Percentiles rank a stretch among this genome's conserved stretches.
Conservation (phyloP, 2,113 vertebrate genomes). For the Clarias gariepinus region DNA sequence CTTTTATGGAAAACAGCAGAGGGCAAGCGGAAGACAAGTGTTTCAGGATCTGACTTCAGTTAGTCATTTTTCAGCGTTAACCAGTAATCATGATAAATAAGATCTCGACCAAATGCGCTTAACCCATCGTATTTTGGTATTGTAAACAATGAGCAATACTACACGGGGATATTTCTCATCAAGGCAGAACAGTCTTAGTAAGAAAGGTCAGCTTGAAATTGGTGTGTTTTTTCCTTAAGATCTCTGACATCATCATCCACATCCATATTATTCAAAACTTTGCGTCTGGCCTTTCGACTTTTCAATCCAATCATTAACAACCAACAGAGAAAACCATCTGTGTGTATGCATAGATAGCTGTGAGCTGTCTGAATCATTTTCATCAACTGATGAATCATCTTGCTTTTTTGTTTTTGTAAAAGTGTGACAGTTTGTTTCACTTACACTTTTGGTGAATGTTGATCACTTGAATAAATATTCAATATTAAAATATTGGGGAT, state of each 20-base stretch:
- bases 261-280: background rate
- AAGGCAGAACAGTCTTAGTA: background rate
- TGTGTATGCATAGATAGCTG: background rate
- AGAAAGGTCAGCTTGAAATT: background rate
- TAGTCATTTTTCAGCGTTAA: slow-evolving; percentile 7
- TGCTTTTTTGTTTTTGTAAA: background rate
- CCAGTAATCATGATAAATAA: slow-evolving; percentile 40
- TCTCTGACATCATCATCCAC: background rate
- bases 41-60: slow-evolving; percentile 17
- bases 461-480: no score
- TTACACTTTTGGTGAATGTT: background rate
- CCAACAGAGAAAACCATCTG: background rate
- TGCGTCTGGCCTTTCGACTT: no score
- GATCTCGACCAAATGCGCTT: background rate
- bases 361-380: background rate
- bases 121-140: slow-evolving; percentile 19
- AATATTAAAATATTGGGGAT: background rate
- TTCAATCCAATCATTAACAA: background rate
- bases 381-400: background rate
- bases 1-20: slow-evolving; percentile 23
- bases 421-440: background rate
- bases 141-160: slow-evolving; percentile 34
- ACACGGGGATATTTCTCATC: background rate
- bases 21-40: slow-evolving; percentile 5
- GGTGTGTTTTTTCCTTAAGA: background rate